Conservation (phyloP, 2,113 vertebrate genomes). For the Gymnogyps californianus region DNA sequence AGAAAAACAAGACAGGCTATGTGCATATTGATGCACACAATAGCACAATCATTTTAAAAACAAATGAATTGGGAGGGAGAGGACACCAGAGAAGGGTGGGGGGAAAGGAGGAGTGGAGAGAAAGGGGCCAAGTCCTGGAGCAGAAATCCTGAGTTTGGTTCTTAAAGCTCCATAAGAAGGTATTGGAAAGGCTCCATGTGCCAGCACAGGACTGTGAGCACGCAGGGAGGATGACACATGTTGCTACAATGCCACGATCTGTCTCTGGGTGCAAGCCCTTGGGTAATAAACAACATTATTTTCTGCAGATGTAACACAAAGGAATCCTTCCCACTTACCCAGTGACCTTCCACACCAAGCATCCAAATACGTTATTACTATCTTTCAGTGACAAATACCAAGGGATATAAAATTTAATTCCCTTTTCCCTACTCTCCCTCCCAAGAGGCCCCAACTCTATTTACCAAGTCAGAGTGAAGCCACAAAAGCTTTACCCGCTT, state of each 20-base stretch:
- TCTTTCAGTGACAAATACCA: neutral
- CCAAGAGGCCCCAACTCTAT: neutral
- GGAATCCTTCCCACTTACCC: neutral
- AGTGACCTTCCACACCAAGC: neutral
- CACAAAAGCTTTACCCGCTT: neutral
- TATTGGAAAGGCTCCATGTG: fast-evolving
- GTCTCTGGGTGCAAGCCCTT: neutral
- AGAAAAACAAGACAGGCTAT: slow-evolving; percentile 51
- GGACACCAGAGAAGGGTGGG: neutral
- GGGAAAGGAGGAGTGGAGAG: neutral
- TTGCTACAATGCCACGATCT: neutral
- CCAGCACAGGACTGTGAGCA: neutral
- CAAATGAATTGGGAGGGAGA: slow-evolving; percentile 18
- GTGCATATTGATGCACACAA: slow-evolving; percentile 20
- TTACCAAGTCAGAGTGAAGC: neutral
- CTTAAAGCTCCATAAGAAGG: neutral
- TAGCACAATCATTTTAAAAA: slow-evolving; percentile 16
- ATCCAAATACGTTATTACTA: neutral
- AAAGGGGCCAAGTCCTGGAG: neutral
- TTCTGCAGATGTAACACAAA: neutral
- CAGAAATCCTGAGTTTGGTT: neutral
- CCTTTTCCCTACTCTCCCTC: neutral
- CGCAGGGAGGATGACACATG: neutral
- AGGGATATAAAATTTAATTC: neutral
- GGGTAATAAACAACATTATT: neutral